These are phyloP conservation scores for Prochilodus magdalenae DNA, from an alignment of 2,113 vertebrate genomes.

Conservation along the genomic window DNA sequence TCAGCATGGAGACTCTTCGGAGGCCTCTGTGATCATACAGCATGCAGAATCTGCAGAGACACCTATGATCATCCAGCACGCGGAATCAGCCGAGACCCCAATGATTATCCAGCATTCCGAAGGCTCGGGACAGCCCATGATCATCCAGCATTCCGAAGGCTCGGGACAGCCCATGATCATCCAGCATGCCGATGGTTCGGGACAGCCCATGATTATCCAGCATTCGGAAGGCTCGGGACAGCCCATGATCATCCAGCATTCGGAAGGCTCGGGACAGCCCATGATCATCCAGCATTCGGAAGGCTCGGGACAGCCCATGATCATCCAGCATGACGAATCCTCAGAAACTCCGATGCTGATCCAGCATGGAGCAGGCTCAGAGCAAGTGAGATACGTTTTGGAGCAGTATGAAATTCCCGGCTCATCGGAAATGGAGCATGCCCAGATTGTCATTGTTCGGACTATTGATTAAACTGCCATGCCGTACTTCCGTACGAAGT, in stretches of 20 bases:
- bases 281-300: constrained; percentile 43
- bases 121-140: constrained; percentile 38
- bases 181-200: constrained; percentile 28
- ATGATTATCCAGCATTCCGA: constrained; percentile 31
- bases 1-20: constrained; percentile 40
- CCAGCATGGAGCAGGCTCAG: constrained; percentile 40
- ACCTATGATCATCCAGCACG: constrained; percentile 28
- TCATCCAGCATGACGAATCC: constrained; percentile 42
- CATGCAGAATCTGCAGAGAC: constrained; percentile 40
- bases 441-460: constrained; percentile 60
- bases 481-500: neutral
- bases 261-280: constrained; percentile 18
- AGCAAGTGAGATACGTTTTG: constrained; percentile 56
- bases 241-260: constrained; percentile 14
- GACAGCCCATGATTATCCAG: constrained; percentile 27
- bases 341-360: constrained; percentile 48
- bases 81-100: neutral
- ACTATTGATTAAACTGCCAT: constrained; percentile 48
- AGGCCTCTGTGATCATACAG: constrained; percentile 41
- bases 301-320: constrained; percentile 42
- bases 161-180: constrained; percentile 39
- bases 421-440: constrained; percentile 52
- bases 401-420: constrained; percentile 59
- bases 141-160: constrained; percentile 42
- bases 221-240: constrained; percentile 25